Percentiles rank a stretch among this genome's conserved stretches.
phyloP scores from a whole-genome alignment of 2,113 vertebrate species.

The Isichthys henryi region DNA sequence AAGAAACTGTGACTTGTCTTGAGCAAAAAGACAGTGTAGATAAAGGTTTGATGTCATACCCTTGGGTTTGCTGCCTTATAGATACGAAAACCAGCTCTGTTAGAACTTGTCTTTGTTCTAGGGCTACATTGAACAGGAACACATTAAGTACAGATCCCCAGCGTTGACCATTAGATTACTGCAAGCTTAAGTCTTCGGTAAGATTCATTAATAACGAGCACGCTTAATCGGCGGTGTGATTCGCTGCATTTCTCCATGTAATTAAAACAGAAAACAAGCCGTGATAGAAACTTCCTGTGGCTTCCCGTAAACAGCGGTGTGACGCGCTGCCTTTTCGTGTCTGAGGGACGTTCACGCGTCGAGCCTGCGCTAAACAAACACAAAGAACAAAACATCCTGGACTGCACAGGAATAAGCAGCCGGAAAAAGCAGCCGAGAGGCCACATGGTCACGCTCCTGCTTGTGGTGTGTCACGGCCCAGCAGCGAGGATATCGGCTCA shows the following conservation, averaged over 20 bases:
- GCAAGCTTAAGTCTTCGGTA: background rate
- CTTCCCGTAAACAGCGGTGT: constrained; percentile 54
- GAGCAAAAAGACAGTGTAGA: background rate
- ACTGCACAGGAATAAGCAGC: constrained; percentile 54
- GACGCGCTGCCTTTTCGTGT: constrained; percentile 42
- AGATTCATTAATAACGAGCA: background rate
- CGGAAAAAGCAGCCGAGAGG: background rate
- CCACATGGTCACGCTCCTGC: background rate
- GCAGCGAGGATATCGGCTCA: background rate
- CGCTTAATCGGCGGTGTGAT: background rate
- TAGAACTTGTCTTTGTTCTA: background rate
- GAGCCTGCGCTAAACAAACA: background rate
- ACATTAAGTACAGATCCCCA: background rate
- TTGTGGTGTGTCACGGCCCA: constrained; percentile 20
- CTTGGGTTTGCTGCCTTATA: background rate
- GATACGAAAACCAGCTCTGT: background rate
- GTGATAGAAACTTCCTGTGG: constrained; percentile 30
- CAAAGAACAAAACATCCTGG: constrained; percentile 54
- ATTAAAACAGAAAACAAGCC: constrained; percentile 13
- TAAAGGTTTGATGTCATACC: background rate
- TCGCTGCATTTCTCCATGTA: background rate
- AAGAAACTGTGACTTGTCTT: background rate
- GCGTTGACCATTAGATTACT: background rate
- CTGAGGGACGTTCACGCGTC: constrained; percentile 12
- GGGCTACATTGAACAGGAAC: background rate